Evolutionary conservation across 2,113 vertebrate genomes (phyloP).

Genomic region (Vombatus ursinus): DNA sequence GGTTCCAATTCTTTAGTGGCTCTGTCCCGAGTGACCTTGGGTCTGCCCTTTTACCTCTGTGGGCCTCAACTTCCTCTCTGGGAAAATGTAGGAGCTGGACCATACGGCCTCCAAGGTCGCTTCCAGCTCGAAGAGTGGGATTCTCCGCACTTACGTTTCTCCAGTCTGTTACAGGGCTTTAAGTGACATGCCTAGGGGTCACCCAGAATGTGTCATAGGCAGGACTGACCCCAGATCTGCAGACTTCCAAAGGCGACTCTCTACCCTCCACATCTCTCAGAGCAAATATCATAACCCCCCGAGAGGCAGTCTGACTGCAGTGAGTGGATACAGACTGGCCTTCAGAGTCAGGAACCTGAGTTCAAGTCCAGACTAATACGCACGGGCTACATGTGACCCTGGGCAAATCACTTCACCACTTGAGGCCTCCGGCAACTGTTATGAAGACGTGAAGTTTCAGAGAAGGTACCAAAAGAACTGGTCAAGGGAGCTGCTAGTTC

Average conservation of each 20-base stretch:
- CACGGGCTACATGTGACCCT: neutral
- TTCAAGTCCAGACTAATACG: neutral
- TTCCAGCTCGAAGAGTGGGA: neutral
- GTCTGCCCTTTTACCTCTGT: neutral
- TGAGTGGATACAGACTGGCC: too few relatives aligned
- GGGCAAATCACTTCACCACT: too few relatives aligned
- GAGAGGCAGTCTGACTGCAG: neutral
- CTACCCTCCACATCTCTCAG: neutral
- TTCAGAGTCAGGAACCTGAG: neutral
- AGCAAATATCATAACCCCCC: neutral
- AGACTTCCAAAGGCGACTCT: neutral
- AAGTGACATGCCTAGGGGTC: neutral
- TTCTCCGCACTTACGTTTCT: neutral
- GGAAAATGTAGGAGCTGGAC: neutral
- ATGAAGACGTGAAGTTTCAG: neutral
- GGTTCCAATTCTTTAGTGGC: too few relatives aligned
- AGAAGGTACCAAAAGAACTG: neutral
- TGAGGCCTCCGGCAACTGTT: neutral
- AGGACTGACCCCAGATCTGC: neutral
- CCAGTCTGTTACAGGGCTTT: neutral
- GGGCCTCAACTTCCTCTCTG: neutral
- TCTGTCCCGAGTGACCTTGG: neutral
- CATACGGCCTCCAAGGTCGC: too few relatives aligned
- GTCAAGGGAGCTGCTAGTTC: neutral
- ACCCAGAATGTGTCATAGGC: neutral